Evolutionary conservation across 2,797 vertebrate species (phyloP).

Genomic region (Hippopotamyrus pictus): DNA sequence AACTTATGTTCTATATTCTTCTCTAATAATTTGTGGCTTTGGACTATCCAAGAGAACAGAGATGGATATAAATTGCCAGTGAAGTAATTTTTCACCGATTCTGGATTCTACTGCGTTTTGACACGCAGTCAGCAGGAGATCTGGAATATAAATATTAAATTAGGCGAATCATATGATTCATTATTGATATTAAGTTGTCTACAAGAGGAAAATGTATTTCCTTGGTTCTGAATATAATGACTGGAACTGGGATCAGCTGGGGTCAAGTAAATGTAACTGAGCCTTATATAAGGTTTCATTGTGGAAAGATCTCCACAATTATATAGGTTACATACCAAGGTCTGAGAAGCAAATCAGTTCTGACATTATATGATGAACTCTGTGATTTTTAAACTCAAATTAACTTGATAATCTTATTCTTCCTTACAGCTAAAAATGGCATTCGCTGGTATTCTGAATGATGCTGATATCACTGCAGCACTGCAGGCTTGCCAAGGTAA

Average conservation of each 20-base stretch:
- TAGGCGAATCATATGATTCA: not conserved
- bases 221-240: not conserved
- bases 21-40: constrained; percentile 36
- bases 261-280: not conserved
- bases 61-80: constrained; percentile 33
- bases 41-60: constrained; percentile 48
- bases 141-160: constrained; percentile 51
- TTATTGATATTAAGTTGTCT: not conserved
- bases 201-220: not conserved
- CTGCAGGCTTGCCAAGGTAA: constrained; percentile 73
- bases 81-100: constrained; percentile 28
- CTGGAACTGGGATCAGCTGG: not conserved
- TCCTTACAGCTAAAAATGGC: constrained; percentile 63
- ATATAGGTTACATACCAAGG: not conserved
- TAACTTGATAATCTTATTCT: constrained; percentile 38
- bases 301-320: not conserved
- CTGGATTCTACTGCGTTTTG: constrained; percentile 37
- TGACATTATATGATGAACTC: not conserved
- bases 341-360: not conserved
- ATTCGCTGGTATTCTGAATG: constrained; percentile 61
- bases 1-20: not conserved
- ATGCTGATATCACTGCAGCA: constrained; percentile 73
- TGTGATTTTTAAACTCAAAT: not conserved
- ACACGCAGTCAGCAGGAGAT: constrained; percentile 24
- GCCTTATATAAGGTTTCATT: not conserved